Evolutionary conservation across 2,113 vertebrate genomes (phyloP).

Genomic region (Eptesicus fuscus): DNA sequence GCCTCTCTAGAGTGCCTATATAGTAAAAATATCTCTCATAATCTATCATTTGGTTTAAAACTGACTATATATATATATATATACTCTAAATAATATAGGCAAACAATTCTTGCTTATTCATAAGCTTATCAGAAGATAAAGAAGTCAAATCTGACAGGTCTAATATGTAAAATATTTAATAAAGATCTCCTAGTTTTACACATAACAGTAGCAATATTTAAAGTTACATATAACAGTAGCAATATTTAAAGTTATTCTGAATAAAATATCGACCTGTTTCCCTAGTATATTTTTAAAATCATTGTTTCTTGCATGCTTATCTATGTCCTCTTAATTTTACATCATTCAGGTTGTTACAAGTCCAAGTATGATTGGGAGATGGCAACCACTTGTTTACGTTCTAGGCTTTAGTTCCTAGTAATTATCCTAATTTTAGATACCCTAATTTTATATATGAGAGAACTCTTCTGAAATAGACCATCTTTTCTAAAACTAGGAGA

Average conservation of each 20-base stretch:
- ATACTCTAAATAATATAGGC: background rate
- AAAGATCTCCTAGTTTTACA: background rate
- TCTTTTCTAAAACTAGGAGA: background rate
- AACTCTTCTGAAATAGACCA: background rate
- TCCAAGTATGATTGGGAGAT: background rate
- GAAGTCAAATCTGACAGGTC: background rate
- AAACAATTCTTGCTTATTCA: background rate
- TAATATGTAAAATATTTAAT: background rate
- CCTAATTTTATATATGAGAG: background rate
- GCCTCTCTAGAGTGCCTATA: background rate
- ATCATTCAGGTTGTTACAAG: background rate
- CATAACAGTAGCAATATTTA: background rate
- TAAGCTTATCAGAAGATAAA: background rate
- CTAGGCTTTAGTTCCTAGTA: background rate
- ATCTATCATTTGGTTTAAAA: background rate
- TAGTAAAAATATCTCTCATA: background rate
- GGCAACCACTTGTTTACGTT: background rate
- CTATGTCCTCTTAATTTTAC: background rate
- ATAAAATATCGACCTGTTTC: background rate
- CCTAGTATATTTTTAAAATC: background rate
- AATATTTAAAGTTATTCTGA: background rate
- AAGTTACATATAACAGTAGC: background rate
- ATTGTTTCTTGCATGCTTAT: background rate
- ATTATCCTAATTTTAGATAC: background rate
- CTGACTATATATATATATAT: rapidly evolving